Evolutionary conservation across 2,888 invertebrate species (phyloP).

Genomic region (Cynaeus angustus): DNA sequence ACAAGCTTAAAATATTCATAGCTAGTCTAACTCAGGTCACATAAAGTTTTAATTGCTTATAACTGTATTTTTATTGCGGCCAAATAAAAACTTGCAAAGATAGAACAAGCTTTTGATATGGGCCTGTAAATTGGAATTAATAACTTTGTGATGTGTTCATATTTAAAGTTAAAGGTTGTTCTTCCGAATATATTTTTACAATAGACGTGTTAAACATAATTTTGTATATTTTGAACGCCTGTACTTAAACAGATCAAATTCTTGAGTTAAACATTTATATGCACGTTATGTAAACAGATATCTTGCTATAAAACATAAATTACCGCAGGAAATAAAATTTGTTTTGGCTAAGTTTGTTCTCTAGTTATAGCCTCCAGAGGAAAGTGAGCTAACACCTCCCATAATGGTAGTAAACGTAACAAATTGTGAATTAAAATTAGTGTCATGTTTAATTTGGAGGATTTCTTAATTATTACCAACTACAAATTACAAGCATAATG

Average conservation of each 20-base stretch:
- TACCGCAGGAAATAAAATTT: background rate
- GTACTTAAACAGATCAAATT: constrained; percentile 1
- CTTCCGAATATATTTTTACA: background rate
- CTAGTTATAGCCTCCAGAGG: too few relatives aligned
- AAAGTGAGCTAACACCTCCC: too few relatives aligned
- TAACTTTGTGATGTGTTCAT: too few relatives aligned
- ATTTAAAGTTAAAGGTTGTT: too few relatives aligned
- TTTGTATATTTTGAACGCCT: background rate
- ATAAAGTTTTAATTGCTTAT: constrained; percentile 2
- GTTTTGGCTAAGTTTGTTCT: too few relatives aligned
- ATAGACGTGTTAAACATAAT: background rate
- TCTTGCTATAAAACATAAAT: background rate
- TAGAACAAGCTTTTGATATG: too few relatives aligned
- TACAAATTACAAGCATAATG: too few relatives aligned
- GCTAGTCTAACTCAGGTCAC: background rate
- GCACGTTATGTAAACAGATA: background rate
- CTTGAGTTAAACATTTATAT: background rate
- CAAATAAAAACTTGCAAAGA: background rate
- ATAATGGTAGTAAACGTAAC: too few relatives aligned
- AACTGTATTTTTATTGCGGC: constrained; percentile 2
- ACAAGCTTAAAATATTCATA: constrained; percentile 1
- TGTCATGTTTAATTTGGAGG: too few relatives aligned
- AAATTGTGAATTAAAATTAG: too few relatives aligned
- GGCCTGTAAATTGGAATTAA: too few relatives aligned
- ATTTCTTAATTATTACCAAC: too few relatives aligned